phyloP scores from a whole-genome alignment of 1,140 invertebrate genomes.

The Muscidifurax raptorellus region DNA sequence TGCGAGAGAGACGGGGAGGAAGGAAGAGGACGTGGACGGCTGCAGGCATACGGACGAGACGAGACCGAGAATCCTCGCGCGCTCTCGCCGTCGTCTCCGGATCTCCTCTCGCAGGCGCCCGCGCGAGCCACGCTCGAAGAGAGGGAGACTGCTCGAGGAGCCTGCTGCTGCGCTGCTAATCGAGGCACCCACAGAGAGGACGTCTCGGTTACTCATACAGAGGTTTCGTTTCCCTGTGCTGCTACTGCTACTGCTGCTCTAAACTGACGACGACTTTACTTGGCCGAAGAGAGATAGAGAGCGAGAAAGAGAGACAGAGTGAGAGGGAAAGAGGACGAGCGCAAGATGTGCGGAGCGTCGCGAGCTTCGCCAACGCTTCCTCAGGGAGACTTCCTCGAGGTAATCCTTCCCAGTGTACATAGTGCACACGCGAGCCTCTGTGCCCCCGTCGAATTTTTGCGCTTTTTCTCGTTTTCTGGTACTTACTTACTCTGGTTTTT shows the following conservation, averaged over 20 bases:
- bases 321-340: conserved; percentile 23
- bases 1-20: conserved; percentile 33
- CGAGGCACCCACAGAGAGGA: background rate
- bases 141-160: background rate
- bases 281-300: background rate
- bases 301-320: no score
- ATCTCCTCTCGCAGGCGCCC: conserved; percentile 23
- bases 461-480: conserved; percentile 2
- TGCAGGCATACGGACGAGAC: conserved; percentile 17
- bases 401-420: conserved; percentile 5
- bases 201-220: background rate
- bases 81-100: conserved; percentile 20
- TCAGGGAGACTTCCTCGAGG: conserved; percentile 32
- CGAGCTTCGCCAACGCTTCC: conserved; percentile 34
- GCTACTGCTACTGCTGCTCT: background rate
- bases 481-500: conserved; percentile 14
- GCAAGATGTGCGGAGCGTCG: conserved; percentile 48
- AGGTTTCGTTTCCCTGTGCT: background rate
- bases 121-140: background rate
- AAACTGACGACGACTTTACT: background rate
- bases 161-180: background rate
- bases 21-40: conserved; percentile 50
- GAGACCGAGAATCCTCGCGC: conserved; percentile 4
- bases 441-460: background rate
- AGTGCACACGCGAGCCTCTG: background rate